A percentile compares a stretch with the other conserved stretches of the same genome.
These are phyloP conservation scores for Smutsia temminckii DNA, from an alignment of 2,797 vertebrate genomes.

Conservation along the genomic window DNA sequence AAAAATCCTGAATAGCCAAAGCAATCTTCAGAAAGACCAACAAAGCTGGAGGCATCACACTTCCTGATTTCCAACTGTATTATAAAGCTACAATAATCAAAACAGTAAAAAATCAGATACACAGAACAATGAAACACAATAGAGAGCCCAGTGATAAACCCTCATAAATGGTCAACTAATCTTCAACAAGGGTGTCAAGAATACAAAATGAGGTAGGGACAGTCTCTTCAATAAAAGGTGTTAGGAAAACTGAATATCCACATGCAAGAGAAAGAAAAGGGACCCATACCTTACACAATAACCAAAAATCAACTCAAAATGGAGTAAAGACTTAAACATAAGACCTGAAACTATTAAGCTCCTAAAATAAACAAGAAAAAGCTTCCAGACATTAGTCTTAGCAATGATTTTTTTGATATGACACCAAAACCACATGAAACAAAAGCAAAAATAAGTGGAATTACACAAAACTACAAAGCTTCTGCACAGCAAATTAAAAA, in stretches of 20 bases:
- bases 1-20: not conserved
- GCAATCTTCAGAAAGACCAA: not conserved
- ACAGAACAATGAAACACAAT: not conserved
- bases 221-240: not conserved
- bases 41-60: not conserved
- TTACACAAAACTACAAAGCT: not conserved
- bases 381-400: not conserved
- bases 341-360: conserved; percentile 3
- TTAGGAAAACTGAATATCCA: not conserved
- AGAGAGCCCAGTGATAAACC: not conserved
- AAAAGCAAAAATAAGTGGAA: not conserved
- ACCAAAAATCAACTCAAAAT: conserved; percentile 15
- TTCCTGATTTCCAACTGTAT: not conserved
- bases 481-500: conserved; percentile 1
- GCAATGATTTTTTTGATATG: not conserved
- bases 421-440: conserved; percentile 3
- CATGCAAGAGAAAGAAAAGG: not conserved
- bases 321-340: not conserved
- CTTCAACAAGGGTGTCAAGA: not conserved
- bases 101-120: not conserved
- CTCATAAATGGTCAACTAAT: not conserved
- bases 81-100: not conserved
- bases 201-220: not conserved
- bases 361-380: not conserved
- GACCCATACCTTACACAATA: not conserved